These are phyloP conservation scores for Arvicanthis niloticus DNA, from an alignment of 2,113 vertebrate species.

Conservation along the genomic window DNA sequence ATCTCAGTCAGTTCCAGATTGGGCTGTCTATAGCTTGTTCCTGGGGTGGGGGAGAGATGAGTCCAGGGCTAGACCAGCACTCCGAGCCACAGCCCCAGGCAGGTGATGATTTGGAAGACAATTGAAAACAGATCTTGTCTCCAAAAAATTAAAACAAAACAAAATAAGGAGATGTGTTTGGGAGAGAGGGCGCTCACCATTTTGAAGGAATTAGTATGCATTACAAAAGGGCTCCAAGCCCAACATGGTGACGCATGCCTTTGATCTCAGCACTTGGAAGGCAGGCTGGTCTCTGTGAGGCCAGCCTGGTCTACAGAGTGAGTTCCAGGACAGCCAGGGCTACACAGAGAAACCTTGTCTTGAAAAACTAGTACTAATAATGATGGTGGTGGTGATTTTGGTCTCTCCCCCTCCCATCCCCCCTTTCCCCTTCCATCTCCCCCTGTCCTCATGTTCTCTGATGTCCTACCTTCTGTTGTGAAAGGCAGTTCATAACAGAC, in stretches of 20 bases:
- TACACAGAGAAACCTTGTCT: neutral
- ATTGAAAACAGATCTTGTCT: neutral
- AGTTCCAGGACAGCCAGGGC: neutral
- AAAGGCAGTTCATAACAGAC: neutral
- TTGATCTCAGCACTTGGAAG: neutral
- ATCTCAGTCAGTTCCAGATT: neutral
- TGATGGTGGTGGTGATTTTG: neutral
- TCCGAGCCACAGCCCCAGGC: neutral
- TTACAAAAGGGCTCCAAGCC: neutral
- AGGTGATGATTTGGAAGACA: neutral
- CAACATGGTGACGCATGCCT: accelerated
- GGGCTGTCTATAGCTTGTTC: neutral
- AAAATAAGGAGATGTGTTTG: neutral
- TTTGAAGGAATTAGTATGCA: neutral
- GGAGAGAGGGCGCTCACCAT: neutral
- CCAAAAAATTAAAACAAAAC: neutral
- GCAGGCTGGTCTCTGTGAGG: neutral
- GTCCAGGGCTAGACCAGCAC: neutral
- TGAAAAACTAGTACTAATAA: neutral
- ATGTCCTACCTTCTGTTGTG: neutral
- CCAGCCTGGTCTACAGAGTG: neutral
- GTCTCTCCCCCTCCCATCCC: neutral
- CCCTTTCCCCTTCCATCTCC: neutral
- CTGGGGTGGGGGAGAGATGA: neutral
- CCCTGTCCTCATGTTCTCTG: neutral